Evolutionary conservation across 2,797 vertebrate species (phyloP).

Genomic region (Sebastes flavidus): DNA sequence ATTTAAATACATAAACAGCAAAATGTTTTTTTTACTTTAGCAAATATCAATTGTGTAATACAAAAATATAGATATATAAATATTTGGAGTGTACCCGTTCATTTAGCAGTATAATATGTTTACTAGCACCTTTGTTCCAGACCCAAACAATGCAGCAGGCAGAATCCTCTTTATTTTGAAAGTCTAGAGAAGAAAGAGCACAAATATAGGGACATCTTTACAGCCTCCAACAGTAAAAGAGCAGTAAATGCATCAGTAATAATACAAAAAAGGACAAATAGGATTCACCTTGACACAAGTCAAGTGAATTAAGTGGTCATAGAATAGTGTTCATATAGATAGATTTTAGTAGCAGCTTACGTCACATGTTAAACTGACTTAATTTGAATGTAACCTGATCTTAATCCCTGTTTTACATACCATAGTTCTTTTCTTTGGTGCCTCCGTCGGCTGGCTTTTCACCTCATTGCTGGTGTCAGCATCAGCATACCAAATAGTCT

Average conservation of each 20-base stretch:
- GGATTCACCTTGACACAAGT: too few relatives aligned
- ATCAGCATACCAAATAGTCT: constrained; percentile 62
- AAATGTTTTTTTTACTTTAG: neutral
- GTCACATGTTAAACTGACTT: neutral
- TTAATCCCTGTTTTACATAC: neutral
- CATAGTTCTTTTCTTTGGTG: constrained; percentile 26
- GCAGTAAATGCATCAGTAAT: neutral
- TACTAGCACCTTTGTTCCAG: constrained; percentile 50
- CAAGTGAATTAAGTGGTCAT: neutral
- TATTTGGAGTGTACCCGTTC: neutral
- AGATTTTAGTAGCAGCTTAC: neutral
- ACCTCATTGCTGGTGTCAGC: neutral
- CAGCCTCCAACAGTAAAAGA: neutral
- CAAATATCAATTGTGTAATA: neutral
- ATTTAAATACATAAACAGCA: neutral
- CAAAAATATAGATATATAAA: neutral
- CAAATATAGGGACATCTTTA: neutral
- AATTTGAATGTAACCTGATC: neutral
- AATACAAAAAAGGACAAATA: neutral
- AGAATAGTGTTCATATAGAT: neutral
- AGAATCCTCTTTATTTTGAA: constrained; percentile 70
- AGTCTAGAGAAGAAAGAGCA: constrained; percentile 37
- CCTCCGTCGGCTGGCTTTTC: neutral
- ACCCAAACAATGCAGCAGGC: constrained; percentile 57
- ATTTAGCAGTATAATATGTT: neutral